Base-by-base conservation (phyloP, 2,797 vertebrate genomes). In the Phyllotis vaccarum region DNA sequence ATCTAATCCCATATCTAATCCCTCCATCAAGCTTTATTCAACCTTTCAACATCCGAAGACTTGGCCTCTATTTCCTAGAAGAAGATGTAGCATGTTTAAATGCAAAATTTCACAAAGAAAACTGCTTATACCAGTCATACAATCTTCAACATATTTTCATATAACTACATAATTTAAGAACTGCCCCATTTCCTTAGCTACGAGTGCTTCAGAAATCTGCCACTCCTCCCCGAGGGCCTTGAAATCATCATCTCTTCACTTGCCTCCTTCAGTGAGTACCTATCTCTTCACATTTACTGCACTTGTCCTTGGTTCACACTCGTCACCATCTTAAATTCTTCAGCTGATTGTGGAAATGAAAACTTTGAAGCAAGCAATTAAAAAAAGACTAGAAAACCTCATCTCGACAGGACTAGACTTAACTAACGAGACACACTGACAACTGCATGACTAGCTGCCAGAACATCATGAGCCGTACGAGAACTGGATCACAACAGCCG, bases 351-450 rank as follows among this genome's bases (percentile, higher is more conserved):
- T 94, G 49, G 66, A 96, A 96, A 93, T 76, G 29, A 95, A 97
- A 91, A 85, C 19, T 91, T 93, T 90, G 90, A 90, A 95, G 81
- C 21, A 96, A 52, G 76, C 95, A 96, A 97, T 95, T 97, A 76
- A 94, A 95, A 52, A 96, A 96, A 91, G 72, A 81, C 82, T 85
- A 95, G 95, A 87, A 92, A 97, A 93, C 88, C 75, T 93, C 43
- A 64, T 95, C 89, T 90, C 89, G 78, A 92, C 89, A 96, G 76
- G 56, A 82, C 64, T 37, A 81, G 83, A 83, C 76, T 92, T 91
- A 95, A 93, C 37, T 89, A 96, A 94, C 72, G 85, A 96, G 85
- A 95, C 29, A 87, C 96, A 95, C 92, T 95, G 94, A 92, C 86
- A 96, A 87, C 40, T 21, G 13, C 24, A 37, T 76, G 89, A 93